Evolutionary conservation across 2,113 vertebrate genomes (phyloP), one percentile per base, ranked within the genome.

Genomic region (Lates calcarifer): DNA sequence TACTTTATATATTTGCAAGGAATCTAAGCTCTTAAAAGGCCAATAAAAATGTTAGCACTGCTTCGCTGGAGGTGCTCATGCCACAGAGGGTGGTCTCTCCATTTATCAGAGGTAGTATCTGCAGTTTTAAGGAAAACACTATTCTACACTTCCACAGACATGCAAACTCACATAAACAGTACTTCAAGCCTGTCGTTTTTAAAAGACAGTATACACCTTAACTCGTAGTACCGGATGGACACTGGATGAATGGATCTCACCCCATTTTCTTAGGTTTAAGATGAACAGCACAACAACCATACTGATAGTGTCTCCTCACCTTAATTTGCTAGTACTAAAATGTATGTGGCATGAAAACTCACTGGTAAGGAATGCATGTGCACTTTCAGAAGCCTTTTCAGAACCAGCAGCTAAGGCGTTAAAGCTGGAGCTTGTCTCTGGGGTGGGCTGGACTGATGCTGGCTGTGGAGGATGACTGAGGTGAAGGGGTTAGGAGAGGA

Each of bases 401-500:
- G 26, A 74, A 65, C 4, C 74, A 77, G 92, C 76, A 87, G 83
- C 60, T 81, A 88, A 85, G 74, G 91, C 68, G 85, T 92, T 90
- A 84, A 90, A 87, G 87, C 64, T 35, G 63, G 61, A 79, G 81
- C 73, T 76, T 13, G 84, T 90, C 90, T 94, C 91, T 82, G 81
- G 85, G 94, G 94, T 94, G 92, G 94, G 90, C 93, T 85, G 87
- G 67, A 67, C 81, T 82, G 84, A 90, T 76, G 87, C 75, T 79
- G 78, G 83, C 79, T 85, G 85, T 22, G 51, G 86, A 91, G 80
- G 90, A 90, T 83, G 88, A 81, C 93, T 88, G 92, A 94, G 90
- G 94, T 95, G 89, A 72, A 66, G 80, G 90, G 85, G 92, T 94
- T 90, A 91, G 89, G 72, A 89, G 90, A 84, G 90, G 89, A 94